Conservation (phyloP, 2,113 vertebrate genomes). For the Pelmatolapia mariae region DNA sequence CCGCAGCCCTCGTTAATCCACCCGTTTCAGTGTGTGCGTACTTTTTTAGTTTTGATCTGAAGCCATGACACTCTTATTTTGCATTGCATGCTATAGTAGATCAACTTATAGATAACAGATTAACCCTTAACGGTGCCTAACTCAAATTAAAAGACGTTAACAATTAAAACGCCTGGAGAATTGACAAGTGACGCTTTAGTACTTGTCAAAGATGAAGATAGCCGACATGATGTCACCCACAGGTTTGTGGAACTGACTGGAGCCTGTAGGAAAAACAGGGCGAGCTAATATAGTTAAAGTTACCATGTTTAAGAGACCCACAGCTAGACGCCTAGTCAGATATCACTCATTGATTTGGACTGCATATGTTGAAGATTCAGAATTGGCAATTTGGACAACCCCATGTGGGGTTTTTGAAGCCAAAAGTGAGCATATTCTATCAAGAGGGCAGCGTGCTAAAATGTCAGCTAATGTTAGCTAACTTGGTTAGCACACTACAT, state of each 20-base stretch:
- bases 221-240: background rate
- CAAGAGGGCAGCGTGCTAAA: background rate
- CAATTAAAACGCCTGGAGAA: background rate
- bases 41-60: background rate
- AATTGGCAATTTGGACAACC: background rate
- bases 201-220: background rate
- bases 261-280: background rate
- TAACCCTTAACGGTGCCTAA: fast-evolving
- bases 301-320: background rate
- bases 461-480: background rate
- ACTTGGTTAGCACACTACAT: background rate
- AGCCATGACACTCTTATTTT: background rate
- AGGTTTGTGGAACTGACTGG: background rate
- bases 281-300: background rate
- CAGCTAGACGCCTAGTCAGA: fast-evolving
- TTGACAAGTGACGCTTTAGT: background rate
- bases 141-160: background rate
- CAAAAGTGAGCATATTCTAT: background rate
- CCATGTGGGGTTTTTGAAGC: background rate
- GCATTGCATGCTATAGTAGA: background rate
- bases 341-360: background rate
- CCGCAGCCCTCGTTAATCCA: background rate
- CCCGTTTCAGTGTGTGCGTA: fast-evolving
- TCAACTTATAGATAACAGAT: background rate
- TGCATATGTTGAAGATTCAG: background rate